Evolutionary conservation across 2,888 invertebrate genomes (phyloP).

Genomic region (Saturnia pavonia): DNA sequence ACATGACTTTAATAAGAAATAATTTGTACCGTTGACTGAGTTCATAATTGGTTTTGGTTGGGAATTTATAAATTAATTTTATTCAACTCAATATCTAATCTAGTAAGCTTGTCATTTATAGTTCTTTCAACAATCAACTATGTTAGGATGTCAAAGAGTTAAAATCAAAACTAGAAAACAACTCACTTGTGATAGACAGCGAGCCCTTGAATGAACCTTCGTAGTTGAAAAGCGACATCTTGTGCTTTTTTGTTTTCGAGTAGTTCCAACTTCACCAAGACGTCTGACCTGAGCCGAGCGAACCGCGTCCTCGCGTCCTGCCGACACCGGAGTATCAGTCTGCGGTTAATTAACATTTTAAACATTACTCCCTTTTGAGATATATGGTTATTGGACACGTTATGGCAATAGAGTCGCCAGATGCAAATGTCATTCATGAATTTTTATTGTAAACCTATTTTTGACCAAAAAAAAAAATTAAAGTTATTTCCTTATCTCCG

Average conservation of each 20-base stretch:
- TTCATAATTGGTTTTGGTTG: not conserved
- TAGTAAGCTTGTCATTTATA: no score
- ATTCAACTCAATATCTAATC: no score
- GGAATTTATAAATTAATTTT: not conserved
- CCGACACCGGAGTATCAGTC: slow-evolving; percentile 95
- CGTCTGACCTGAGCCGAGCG: slow-evolving; percentile 92
- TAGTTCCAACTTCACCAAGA: slow-evolving; percentile 97
- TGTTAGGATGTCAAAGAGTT: not conserved
- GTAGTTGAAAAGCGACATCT: slow-evolving; percentile 93
- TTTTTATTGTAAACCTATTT: no score
- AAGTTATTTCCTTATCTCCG: no score
- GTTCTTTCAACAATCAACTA: not conserved
- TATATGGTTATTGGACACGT: no score
- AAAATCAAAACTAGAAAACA: not conserved
- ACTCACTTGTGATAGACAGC: slow-evolving; percentile 82
- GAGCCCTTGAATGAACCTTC: slow-evolving; percentile 92
- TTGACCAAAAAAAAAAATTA: no score
- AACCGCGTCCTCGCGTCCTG: slow-evolving; percentile 95
- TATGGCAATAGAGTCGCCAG: no score
- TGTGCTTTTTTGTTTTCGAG: slow-evolving; percentile 99
- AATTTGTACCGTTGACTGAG: not conserved
- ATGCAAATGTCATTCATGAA: no score
- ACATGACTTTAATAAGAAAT: not conserved
- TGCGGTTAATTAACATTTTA: slow-evolving; percentile 46
- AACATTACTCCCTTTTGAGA: not conserved